These are phyloP conservation scores for Archocentrus centrarchus DNA, from an alignment of 2,113 vertebrate species.

Conservation along the genomic window DNA sequence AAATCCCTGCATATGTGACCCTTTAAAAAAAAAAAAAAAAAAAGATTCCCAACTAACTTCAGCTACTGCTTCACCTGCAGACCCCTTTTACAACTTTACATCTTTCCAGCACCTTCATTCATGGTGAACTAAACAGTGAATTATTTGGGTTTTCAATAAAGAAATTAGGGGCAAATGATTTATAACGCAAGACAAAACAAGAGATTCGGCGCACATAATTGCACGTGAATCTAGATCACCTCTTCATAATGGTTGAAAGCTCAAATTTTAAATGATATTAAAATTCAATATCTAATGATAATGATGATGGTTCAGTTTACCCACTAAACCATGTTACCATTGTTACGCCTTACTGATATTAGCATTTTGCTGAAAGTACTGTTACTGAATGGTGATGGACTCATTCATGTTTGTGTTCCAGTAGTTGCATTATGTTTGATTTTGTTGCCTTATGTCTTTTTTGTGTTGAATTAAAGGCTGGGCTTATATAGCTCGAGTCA, in stretches of 20 bases:
- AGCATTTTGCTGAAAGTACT: background rate
- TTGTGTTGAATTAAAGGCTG: background rate
- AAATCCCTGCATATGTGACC: background rate
- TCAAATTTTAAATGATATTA: background rate
- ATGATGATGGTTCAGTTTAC: background rate
- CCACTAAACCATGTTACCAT: background rate
- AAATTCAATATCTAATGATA: background rate
- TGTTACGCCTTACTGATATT: too few relatives aligned
- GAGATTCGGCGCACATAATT: rapidly evolving
- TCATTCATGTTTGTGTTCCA: background rate
- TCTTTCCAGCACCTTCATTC: background rate
- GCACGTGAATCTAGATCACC: background rate
- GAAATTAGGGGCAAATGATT: background rate
- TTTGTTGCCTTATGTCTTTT: background rate
- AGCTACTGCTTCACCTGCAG: background rate
- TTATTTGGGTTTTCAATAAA: rapidly evolving
- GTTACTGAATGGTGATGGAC: background rate
- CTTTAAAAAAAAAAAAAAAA: too few relatives aligned
- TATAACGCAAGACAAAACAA: background rate
- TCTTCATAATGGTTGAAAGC: background rate
- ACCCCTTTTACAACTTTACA: rapidly evolving
- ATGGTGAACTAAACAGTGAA: too few relatives aligned
- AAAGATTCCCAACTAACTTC: background rate
- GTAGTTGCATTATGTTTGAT: background rate
- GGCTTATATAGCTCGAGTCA: rapidly evolving